A percentile compares a stretch with the other conserved stretches of the same genome.
These are phyloP conservation scores for Pyrrhia umbra DNA, from an alignment of 2,888 invertebrate genomes.

Conservation along the genomic window DNA sequence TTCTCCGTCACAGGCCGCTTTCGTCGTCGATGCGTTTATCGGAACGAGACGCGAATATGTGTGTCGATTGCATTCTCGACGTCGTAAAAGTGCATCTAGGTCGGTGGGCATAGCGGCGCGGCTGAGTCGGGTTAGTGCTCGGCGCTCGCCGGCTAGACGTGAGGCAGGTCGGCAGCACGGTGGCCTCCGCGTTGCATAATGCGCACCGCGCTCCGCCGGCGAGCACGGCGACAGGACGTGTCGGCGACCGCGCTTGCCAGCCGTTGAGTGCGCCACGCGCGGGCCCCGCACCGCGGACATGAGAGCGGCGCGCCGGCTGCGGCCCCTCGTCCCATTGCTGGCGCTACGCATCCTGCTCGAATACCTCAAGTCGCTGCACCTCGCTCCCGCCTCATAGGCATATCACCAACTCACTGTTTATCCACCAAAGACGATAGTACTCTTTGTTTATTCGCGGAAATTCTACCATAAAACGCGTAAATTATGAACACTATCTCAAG, in stretches of 20 bases:
- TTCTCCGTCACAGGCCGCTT: slow-evolving; percentile 89
- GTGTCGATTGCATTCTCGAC: slow-evolving; percentile 89
- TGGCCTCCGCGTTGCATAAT: slow-evolving; percentile 83
- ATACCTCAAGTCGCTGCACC: slow-evolving; percentile 83
- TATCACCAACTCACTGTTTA: slow-evolving; percentile 46
- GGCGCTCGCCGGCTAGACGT: slow-evolving; percentile 85
- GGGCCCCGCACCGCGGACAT: slow-evolving; percentile 65
- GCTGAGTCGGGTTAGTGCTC: slow-evolving; percentile 85
- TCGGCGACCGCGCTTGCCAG: slow-evolving; percentile 62
- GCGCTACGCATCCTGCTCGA: slow-evolving; percentile 83
- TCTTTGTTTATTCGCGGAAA: slow-evolving; percentile 65
- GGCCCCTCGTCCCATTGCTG: slow-evolving; percentile 81
- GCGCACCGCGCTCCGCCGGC: slow-evolving; percentile 78
- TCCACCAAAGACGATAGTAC: slow-evolving; percentile 70
- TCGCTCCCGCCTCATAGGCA: slow-evolving; percentile 63
- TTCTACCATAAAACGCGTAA: slow-evolving; percentile 55
- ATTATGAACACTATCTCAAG: slow-evolving; percentile 69
- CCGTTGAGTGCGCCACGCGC: slow-evolving; percentile 54
- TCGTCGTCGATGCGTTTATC: slow-evolving; percentile 90
- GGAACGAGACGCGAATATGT: slow-evolving; percentile 90
- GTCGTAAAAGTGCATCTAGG: slow-evolving; percentile 90
- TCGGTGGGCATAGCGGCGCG: slow-evolving; percentile 84
- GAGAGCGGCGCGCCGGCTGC: slow-evolving; percentile 72
- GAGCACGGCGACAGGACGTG: slow-evolving; percentile 72
- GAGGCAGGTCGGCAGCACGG: slow-evolving; percentile 85